phyloP scores from a whole-genome alignment of 92 coral and sea anemone species.

The Umimayanthus chanpuru region DNA sequence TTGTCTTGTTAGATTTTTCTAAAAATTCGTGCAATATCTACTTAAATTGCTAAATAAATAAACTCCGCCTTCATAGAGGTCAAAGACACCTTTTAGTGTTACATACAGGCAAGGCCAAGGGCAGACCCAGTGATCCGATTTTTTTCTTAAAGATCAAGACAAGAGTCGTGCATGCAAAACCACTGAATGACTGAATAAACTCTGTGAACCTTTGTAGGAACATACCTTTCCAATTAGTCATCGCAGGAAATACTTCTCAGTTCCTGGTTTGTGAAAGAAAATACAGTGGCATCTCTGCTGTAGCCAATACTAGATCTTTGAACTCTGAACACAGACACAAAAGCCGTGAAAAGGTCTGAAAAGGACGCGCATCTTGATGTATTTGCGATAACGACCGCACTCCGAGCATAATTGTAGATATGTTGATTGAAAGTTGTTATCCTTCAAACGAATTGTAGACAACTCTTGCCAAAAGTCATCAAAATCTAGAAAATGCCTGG shows the following conservation, averaged over 20 bases:
- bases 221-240: no score
- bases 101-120: not conserved
- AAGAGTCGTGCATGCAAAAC: not conserved
- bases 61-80: not conserved
- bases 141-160: not conserved
- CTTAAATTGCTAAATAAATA: no score
- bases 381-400: not conserved
- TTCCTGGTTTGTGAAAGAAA: no score
- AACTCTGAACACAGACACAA: not conserved
- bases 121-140: not conserved
- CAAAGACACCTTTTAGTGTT: not conserved
- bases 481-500: not conserved
- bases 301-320: no score
- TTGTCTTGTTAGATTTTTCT: not conserved
- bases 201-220: no score
- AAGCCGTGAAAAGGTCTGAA: no score
- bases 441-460: slow-evolving; percentile 4
- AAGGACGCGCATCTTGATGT: not conserved
- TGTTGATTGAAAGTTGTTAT: slow-evolving; percentile 29
- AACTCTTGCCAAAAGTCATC: not conserved
- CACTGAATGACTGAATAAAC: not conserved
- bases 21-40: not conserved
- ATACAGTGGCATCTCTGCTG: no score
- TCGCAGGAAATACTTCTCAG: no score
- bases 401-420: not conserved